Conservation (phyloP, 2,888 invertebrate species). For the Ptilodon capucinus region DNA sequence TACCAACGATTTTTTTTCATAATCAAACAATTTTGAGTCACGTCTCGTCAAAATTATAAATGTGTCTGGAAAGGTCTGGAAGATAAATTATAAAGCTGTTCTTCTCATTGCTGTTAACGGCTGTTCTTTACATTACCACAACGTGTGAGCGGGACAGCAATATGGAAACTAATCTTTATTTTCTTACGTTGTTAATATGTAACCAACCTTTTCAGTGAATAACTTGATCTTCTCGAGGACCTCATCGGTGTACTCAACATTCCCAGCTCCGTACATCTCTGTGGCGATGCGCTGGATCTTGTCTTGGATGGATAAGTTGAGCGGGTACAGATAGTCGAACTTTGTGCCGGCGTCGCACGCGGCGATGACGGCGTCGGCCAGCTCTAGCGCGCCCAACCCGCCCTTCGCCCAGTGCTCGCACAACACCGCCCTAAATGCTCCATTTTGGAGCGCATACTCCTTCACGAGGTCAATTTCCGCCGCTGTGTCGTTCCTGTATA, state of each 20-base stretch:
- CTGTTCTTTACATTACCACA: too few relatives aligned
- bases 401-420: conserved; percentile 96
- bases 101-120: too few relatives aligned
- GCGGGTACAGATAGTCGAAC: conserved; percentile 88
- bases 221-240: conserved; percentile 87
- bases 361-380: conserved; percentile 93
- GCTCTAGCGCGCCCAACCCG: conserved; percentile 91
- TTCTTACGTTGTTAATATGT: too few relatives aligned
- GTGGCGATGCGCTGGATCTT: conserved; percentile 95
- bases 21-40: too few relatives aligned
- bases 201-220: conserved; percentile 87
- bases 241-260: conserved; percentile 88
- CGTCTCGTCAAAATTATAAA: too few relatives aligned
- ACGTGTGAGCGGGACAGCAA: too few relatives aligned
- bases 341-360: conserved; percentile 86
- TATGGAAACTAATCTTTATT: too few relatives aligned
- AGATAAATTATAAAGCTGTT: too few relatives aligned
- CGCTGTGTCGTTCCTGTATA: conserved; percentile 89
- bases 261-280: conserved; percentile 98
- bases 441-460: conserved; percentile 86
- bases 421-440: conserved; percentile 94
- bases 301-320: conserved; percentile 87
- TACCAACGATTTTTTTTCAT: too few relatives aligned
- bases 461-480: conserved; percentile 92
- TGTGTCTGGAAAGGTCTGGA: too few relatives aligned